These are phyloP conservation scores for Elachura formosa DNA, from an alignment of 2,113 vertebrate genomes.

Conservation along the genomic window DNA sequence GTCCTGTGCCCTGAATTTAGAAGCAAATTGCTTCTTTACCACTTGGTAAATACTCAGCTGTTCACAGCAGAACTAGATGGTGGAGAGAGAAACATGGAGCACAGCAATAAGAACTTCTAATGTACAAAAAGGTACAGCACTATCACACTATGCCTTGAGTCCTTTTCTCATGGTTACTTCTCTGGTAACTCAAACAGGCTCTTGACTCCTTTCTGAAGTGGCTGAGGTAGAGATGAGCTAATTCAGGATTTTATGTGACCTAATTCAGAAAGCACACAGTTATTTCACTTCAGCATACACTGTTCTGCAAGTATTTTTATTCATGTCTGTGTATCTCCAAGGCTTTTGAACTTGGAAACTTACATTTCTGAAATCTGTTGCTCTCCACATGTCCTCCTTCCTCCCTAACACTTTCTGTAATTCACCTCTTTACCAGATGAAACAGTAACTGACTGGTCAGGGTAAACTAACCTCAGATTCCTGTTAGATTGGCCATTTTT, in stretches of 20 bases:
- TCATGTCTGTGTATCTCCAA: neutral
- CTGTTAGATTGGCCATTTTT: neutral
- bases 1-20: neutral
- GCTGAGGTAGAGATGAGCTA: neutral
- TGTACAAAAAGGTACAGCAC: neutral
- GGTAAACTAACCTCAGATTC: neutral
- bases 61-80: neutral
- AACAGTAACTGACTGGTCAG: neutral
- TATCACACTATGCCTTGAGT: neutral
- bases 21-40: neutral
- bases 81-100: neutral
- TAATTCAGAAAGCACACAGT: neutral
- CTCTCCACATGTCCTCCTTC: neutral
- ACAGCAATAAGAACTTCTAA: neutral
- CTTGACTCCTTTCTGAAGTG: neutral
- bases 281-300: neutral
- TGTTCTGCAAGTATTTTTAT: neutral
- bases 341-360: neutral
- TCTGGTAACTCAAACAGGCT: neutral
- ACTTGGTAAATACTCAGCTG: neutral
- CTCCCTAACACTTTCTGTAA: neutral
- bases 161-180: neutral
- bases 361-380: neutral
- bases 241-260: slow-evolving; percentile 4
- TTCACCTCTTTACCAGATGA: neutral